Conservation (phyloP, 2,797 vertebrate genomes). For the Pangasius sanitwongsei region DNA sequence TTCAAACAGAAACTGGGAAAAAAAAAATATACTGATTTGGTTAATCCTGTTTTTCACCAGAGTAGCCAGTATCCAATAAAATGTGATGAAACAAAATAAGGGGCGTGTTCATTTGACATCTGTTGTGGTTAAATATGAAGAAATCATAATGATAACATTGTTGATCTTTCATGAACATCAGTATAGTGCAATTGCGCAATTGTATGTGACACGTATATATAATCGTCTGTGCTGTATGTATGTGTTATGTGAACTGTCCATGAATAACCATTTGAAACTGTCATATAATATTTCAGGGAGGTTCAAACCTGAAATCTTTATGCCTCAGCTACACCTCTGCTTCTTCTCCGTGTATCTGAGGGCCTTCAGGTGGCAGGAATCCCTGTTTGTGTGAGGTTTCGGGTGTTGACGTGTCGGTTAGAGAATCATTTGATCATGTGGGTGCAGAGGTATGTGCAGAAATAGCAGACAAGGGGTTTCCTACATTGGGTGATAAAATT, state of each 20-base stretch:
- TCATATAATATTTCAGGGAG: not conserved
- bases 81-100: not conserved
- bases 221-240: not conserved
- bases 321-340: not conserved
- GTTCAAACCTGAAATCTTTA: not conserved
- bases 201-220: not conserved
- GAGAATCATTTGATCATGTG: conserved; percentile 12
- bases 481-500: conserved; percentile 1
- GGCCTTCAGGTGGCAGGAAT: not conserved
- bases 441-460: conserved; percentile 7
- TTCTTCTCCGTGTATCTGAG: not conserved
- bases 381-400: conserved; percentile 7
- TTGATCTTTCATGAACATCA: not conserved
- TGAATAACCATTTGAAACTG: not conserved
- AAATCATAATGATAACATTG: not conserved
- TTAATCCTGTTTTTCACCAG: not conserved
- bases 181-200: not conserved
- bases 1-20: not conserved
- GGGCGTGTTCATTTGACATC: not conserved
- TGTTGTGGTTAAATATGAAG: not conserved
- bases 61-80: not conserved
- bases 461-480: conserved; percentile 12
- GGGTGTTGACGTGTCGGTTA: not conserved
- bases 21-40: not conserved
- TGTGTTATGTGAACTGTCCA: not conserved